Evolutionary conservation across 37 sponge, comb jelly and placozoan species (phyloP).

Genomic region (Chondrilla cf. caribensis): DNA sequence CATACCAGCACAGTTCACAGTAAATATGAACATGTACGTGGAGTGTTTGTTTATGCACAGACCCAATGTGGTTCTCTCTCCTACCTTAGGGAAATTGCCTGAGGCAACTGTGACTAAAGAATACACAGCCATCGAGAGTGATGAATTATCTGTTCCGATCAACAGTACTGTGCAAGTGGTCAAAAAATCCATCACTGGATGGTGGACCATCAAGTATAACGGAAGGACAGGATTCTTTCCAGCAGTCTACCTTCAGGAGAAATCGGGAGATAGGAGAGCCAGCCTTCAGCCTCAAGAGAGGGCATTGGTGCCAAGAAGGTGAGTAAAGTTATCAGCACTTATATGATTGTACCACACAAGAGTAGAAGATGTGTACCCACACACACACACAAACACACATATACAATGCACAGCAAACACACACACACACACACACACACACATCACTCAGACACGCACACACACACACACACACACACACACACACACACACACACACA

Average conservation of each 20-base stretch:
- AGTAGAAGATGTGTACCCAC: not conserved
- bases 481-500: no score
- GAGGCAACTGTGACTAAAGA: slow-evolving; percentile 34
- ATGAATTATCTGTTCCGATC: slow-evolving; percentile 66
- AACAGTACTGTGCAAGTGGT: slow-evolving; percentile 48
- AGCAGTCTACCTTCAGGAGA: slow-evolving; percentile 47
- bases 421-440: not conserved
- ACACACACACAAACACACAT: no score
- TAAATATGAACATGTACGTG: no score
- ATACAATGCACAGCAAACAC: no score
- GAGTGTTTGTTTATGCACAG: no score
- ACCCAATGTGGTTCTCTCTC: no score
- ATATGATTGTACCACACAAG: not conserved
- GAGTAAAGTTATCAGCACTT: not conserved
- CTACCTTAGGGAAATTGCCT: slow-evolving; percentile 12
- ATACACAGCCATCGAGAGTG: slow-evolving; percentile 70
- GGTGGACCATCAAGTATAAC: slow-evolving; percentile 69
- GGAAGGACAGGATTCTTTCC: slow-evolving; percentile 52
- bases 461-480: no score
- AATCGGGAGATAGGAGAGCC: no score
- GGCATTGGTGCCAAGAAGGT: no score
- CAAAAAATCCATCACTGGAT: slow-evolving; percentile 75
- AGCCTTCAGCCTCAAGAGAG: no score
- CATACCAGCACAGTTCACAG: no score
- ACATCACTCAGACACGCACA: no score